Evolutionary conservation across 1,140 invertebrate genomes (phyloP).

Genomic region (Drosophila serrata): DNA sequence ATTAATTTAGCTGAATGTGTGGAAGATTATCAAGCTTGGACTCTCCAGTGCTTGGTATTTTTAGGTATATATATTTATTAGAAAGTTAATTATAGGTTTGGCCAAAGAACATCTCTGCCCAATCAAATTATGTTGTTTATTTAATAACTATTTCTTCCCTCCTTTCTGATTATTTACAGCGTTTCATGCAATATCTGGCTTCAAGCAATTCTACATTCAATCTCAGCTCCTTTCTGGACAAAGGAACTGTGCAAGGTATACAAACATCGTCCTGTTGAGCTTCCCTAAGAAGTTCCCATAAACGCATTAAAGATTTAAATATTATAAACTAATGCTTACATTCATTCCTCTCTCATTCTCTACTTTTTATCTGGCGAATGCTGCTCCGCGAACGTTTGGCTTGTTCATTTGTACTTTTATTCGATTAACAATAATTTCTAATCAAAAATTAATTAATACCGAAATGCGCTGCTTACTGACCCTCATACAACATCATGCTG

Average conservation of each 20-base stretch:
- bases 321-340: slow-evolving; percentile 59
- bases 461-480: slow-evolving; percentile 64
- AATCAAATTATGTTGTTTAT: too few relatives aligned
- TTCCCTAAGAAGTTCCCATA: slow-evolving; percentile 10
- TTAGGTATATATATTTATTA: background rate
- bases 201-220: slow-evolving; percentile 99
- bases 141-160: too few relatives aligned
- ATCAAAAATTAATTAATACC: slow-evolving; percentile 42
- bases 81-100: background rate
- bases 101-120: too few relatives aligned
- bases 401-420: slow-evolving; percentile 57
- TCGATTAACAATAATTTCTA: slow-evolving; percentile 58
- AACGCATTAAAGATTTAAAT: slow-evolving; percentile 21
- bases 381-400: slow-evolving; percentile 65
- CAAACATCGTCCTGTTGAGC: background rate
- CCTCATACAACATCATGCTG: slow-evolving; percentile 32
- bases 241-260: slow-evolving; percentile 96
- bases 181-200: slow-evolving; percentile 99
- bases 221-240: slow-evolving; percentile 98
- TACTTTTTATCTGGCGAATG: slow-evolving; percentile 47
- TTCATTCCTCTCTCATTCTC: slow-evolving; percentile 49
- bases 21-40: background rate
- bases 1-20: background rate
- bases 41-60: background rate
- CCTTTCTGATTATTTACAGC: slow-evolving; percentile 89